Base-by-base conservation (phyloP, 2,888 invertebrate genomes). In the Galeruca laticollis region DNA sequence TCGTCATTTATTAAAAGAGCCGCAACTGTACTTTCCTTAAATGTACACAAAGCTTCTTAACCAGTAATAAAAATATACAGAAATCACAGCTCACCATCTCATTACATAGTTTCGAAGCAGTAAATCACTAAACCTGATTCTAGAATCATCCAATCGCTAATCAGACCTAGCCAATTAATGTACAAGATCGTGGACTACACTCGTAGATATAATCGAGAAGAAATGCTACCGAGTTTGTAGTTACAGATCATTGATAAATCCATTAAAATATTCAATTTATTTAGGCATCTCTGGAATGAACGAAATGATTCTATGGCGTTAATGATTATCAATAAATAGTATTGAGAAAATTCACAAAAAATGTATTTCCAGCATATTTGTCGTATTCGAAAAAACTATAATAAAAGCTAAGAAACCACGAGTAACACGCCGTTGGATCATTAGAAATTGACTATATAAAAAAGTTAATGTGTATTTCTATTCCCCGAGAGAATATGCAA, bases 131-230 rank as follows among this genome's bases (percentile, higher is more conserved):
- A 61, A 43, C 52, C 60, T 57, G 65, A 72, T 72, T 64, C 68
- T 59, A 35, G 63, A 59, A 60, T 67, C 68, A 68, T 74, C 74
- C 77, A 79, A 78, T 79, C 79, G 79, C 81, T 80, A 81, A 81
- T 82, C 80, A 79, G 79, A 77, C 79, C 18, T 78, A 77, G 81
- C 79, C 82, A 82, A 82, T 82, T 82, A 82, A 81, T 81, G 81
- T 77, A 78, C 76, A 76, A 80, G 78, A 82, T 81, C 80, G 80
- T 77, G 79, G 80, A 78, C 77, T 72, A 56, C 70, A 68, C 70
- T 60, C 59, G 61, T 63, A 64, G 74, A 74, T 74, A 69, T 61
- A 63, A 74, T 74, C 74, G 69, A 65, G 26, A 57, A 68, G 67
- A 37, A 71, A 68, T 35, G 59, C 35, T 66, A 56, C 33, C 59